These are phyloP conservation scores for Aldrovandia affinis DNA, from an alignment of 2,797 vertebrate genomes.

Conservation along the genomic window DNA sequence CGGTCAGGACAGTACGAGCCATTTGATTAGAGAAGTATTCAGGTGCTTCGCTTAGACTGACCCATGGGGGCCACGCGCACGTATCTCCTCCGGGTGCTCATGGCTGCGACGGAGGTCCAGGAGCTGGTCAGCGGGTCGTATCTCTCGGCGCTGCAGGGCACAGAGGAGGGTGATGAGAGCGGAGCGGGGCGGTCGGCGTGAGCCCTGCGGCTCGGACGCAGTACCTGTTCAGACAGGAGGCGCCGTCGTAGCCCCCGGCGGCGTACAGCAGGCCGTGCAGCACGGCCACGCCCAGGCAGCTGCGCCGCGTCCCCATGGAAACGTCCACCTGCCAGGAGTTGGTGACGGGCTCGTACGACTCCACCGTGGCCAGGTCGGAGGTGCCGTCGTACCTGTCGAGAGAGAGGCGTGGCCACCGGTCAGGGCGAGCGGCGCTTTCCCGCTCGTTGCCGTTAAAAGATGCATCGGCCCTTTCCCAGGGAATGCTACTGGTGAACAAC, in stretches of 20 bases:
- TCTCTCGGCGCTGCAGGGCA: constrained; percentile 84
- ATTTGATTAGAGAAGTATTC: background rate
- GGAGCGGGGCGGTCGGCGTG: background rate
- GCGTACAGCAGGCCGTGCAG: constrained; percentile 93
- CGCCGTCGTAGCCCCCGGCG: constrained; percentile 94
- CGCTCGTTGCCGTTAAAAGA: no score
- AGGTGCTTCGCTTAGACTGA: constrained; percentile 56
- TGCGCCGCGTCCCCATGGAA: constrained; percentile 96
- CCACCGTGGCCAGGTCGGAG: constrained; percentile 93
- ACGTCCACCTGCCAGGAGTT: constrained; percentile 96
- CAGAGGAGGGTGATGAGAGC: background rate
- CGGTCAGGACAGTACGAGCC: background rate
- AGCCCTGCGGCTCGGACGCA: background rate
- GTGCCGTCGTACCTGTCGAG: constrained; percentile 92
- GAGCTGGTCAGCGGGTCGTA: constrained; percentile 95
- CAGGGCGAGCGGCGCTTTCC: background rate
- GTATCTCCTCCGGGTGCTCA: constrained; percentile 96
- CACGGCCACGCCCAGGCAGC: constrained; percentile 93
- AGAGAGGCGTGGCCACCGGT: background rate
- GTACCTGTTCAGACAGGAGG: constrained; percentile 97
- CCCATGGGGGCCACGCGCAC: constrained; percentile 94
- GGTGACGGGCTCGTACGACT: constrained; percentile 95
- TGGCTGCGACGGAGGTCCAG: constrained; percentile 95
- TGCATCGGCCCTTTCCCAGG: no score
- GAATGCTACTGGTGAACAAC: no score